Evolutionary conservation across 2,888 invertebrate genomes (phyloP), one percentile per base, ranked within the genome.

Genomic region (Helleia helle): DNA sequence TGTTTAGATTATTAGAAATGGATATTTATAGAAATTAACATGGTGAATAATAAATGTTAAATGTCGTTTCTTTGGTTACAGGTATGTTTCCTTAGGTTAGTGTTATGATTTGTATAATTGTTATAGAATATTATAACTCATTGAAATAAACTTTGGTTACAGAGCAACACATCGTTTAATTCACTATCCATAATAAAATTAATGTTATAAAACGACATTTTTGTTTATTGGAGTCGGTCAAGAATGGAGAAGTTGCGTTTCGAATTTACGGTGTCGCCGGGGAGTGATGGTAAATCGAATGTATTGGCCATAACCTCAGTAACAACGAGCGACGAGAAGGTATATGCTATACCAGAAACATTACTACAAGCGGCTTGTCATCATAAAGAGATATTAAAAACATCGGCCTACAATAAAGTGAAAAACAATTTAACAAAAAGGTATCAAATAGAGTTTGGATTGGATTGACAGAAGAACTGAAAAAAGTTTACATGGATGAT

Each of bases 351-450:
- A 17, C 49, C 49, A 15, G 49, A 49, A 34, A 43, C 49, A 17
- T 12, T 41, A 6, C 49, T 41, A 6, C 49, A 52, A 30, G 3
- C 42, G 24, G 38, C 26, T 7, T 9, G 7, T 26, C 9, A 38
- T 17, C 50, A 52, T 24, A 42, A 42, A 31, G 25, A 44, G 2
- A 31, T 50, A 8, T 4, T 38, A 4, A 40, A 40, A 12, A 46
- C 46, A 1, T 13, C 5, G 2, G 13, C 36, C 3, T 48, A 29
- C 24, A 29, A 3, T 34, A 53, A 44, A 38, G 34, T 48, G 4
- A 51, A 49, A 46, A 44, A 46, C 15, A 50, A 43, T 17, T 18
- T 52, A 15, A 36, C 26, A 28, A 50, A 47, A 42, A 44, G 48
- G 29, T 27, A 50, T 18, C 46, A 52, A 8, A 42, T 5, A 45